Percentiles rank a stretch among this genome's conserved stretches.
phyloP scores from a whole-genome alignment of 2,797 vertebrate genomes.

The Thunnus albacares region DNA sequence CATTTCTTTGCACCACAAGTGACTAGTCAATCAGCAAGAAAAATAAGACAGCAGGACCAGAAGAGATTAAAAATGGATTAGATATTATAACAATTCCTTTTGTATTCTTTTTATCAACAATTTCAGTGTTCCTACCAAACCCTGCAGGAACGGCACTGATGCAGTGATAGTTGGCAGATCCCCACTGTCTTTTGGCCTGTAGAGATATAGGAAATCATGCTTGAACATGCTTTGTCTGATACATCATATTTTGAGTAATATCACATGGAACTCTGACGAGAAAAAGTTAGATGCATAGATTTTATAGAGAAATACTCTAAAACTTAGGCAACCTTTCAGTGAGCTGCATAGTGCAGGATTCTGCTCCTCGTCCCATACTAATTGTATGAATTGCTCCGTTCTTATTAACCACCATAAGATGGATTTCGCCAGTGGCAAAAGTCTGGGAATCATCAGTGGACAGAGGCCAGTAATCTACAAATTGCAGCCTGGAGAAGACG shows the following conservation, averaged over 20 bases:
- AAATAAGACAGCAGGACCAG: background rate
- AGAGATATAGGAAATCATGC: conserved; percentile 3
- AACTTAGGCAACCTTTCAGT: conserved; percentile 81
- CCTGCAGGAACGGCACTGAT: conserved; percentile 68
- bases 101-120: background rate
- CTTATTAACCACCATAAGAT: conserved; percentile 83
- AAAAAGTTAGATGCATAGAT: background rate
- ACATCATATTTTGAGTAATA: background rate
- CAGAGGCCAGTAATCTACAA: conserved; percentile 75
- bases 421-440: conserved; percentile 51
- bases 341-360: conserved; percentile 65
- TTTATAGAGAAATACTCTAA: background rate
- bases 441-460: conserved; percentile 34
- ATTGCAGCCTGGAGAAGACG: conserved; percentile 78
- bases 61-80: background rate
- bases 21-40: conserved; percentile 52
- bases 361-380: conserved; percentile 57
- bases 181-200: conserved; percentile 63
- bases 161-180: conserved; percentile 44
- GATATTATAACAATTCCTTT: background rate
- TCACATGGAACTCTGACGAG: background rate
- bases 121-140: conserved; percentile 59
- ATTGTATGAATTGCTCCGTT: conserved; percentile 84
- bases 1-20: conserved; percentile 74
- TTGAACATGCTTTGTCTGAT: background rate